Evolutionary conservation across 2,888 invertebrate species (phyloP).

Genomic region (Brenthis hecate): DNA sequence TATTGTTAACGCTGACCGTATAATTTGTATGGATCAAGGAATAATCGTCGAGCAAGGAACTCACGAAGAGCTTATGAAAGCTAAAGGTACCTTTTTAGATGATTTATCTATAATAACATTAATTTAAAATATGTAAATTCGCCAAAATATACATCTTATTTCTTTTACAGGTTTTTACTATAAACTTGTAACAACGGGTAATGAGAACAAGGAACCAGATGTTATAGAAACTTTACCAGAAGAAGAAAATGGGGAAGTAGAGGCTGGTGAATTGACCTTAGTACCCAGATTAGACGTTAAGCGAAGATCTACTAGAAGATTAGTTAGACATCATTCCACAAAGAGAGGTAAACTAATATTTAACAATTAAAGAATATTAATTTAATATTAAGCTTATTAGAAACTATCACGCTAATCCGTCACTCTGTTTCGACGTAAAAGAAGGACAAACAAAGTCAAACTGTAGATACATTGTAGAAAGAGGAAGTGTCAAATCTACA

Average conservation of each 20-base stretch:
- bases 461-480: too few species aligned
- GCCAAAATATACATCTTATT: neutral
- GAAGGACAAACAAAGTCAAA: too few species aligned
- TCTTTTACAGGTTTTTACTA: constrained; percentile 65
- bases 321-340: constrained; percentile 68
- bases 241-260: constrained; percentile 54
- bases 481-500: too few species aligned
- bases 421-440: too few species aligned
- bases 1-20: constrained; percentile 86
- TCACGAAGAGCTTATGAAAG: constrained; percentile 87
- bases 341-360: constrained; percentile 57
- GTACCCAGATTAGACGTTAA: constrained; percentile 60
- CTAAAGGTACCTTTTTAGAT: constrained; percentile 71
- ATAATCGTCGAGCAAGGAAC: constrained; percentile 88
- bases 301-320: constrained; percentile 59
- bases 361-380: too few species aligned
- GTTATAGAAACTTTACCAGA: constrained; percentile 65
- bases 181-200: constrained; percentile 85
- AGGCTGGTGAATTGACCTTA: constrained; percentile 46
- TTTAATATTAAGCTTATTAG: too few species aligned
- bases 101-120: too few species aligned
- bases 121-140: too few species aligned
- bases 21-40: constrained; percentile 88
- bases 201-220: constrained; percentile 65
- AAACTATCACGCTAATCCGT: too few species aligned